These are phyloP conservation scores for Mionectes olivaceus DNA, from an alignment of 2,797 vertebrate species.

Conservation along the genomic window DNA sequence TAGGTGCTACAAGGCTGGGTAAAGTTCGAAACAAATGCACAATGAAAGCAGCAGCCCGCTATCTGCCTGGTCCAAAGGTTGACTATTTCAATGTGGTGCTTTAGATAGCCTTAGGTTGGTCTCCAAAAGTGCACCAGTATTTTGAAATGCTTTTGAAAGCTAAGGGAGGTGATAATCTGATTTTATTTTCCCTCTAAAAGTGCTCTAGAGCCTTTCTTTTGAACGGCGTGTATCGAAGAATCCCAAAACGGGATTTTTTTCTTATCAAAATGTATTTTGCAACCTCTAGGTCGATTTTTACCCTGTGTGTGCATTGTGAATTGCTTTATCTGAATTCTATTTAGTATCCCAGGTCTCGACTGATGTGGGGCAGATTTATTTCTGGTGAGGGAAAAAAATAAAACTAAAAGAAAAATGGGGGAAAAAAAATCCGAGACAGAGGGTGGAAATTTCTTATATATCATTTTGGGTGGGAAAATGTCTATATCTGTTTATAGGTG, in stretches of 20 bases:
- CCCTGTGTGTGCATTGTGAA: background rate
- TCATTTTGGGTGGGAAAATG: background rate
- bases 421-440: background rate
- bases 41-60: conserved; percentile 36
- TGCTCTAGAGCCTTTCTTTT: conserved; percentile 5
- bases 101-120: conserved; percentile 71
- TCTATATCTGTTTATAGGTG: background rate
- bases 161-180: background rate
- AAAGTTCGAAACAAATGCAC: conserved; percentile 49
- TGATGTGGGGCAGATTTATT: conserved; percentile 26
- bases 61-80: background rate
- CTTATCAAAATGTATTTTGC: conserved; percentile 44
- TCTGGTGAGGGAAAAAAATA: background rate
- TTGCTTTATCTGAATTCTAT: background rate
- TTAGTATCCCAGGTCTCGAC: background rate
- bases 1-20: conserved; percentile 67
- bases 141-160: conserved; percentile 50
- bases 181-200: conserved; percentile 46
- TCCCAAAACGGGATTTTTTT: background rate
- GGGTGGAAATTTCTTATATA: background rate
- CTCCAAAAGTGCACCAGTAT: conserved; percentile 51
- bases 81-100: conserved; percentile 25
- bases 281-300: conserved; percentile 50
- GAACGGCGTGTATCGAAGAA: conserved; percentile 9
- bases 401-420: background rate